phyloP scores from a whole-genome alignment of 37 sponge, comb jelly and placozoan species.

The Eunapius fragilis region DNA sequence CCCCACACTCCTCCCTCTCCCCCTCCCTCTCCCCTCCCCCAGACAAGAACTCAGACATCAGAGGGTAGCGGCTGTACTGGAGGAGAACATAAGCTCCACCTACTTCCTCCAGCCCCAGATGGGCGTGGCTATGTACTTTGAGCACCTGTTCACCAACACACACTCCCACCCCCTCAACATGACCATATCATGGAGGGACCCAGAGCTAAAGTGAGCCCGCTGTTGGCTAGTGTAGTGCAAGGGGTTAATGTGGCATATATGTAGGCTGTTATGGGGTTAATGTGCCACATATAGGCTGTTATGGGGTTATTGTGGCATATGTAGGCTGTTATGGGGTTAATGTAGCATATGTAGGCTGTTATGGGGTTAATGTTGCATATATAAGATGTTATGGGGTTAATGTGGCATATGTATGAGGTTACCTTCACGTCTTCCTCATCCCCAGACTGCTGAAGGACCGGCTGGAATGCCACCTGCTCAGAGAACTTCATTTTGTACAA shows the following conservation, averaged over 20 bases:
- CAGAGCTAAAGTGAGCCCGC: slow-evolving; percentile 27
- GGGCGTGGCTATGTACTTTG: slow-evolving; percentile 37
- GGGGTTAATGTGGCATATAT: too few species aligned
- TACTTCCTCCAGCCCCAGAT: slow-evolving; percentile 10
- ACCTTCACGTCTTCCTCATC: not conserved
- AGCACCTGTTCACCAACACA: slow-evolving; percentile 36
- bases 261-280: not conserved
- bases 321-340: too few species aligned
- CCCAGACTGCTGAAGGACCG: slow-evolving; percentile 32
- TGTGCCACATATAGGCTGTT: too few species aligned
- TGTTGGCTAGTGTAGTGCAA: not conserved
- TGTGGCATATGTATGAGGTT: too few species aligned
- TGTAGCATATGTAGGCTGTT: too few species aligned
- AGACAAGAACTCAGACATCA: slow-evolving; percentile 26
- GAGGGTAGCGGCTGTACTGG: slow-evolving; percentile 7
- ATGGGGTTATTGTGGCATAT: too few species aligned
- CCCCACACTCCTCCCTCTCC: too few species aligned
- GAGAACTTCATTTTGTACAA: slow-evolving; percentile 4
- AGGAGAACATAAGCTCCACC: slow-evolving; percentile 24
- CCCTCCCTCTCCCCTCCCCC: not conserved
- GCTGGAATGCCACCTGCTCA: slow-evolving; percentile 22
- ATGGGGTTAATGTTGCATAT: too few species aligned
- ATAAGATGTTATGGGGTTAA: too few species aligned
- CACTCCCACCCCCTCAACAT: slow-evolving; percentile 29
- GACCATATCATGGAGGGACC: slow-evolving; percentile 24